These are phyloP conservation scores for Diadegma fenestrale DNA, from an alignment of 2,888 invertebrate genomes.

Conservation along the genomic window DNA sequence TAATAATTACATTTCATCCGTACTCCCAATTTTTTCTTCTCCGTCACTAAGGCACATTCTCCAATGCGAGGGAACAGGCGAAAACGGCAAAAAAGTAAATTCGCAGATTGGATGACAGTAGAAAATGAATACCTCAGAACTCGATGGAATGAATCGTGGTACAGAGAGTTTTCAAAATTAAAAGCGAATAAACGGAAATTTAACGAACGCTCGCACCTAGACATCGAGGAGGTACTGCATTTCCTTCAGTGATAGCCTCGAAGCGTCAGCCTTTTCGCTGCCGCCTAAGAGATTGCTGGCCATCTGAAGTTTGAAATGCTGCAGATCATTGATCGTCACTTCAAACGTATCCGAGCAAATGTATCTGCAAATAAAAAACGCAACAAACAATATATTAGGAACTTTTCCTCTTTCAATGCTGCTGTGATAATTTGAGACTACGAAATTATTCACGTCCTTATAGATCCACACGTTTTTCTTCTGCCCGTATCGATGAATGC, in stretches of 20 bases:
- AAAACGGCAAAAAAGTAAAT: too few species aligned
- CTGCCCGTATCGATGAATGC: conserved; percentile 97
- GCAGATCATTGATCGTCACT: conserved; percentile 92
- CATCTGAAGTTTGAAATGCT: conserved; percentile 91
- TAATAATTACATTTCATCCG: neutral
- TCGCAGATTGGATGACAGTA: conserved; percentile 91
- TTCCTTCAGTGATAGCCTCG: conserved; percentile 93
- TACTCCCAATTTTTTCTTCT: neutral
- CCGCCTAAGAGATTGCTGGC: conserved; percentile 93
- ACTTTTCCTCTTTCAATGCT: neutral
- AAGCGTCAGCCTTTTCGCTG: conserved; percentile 87
- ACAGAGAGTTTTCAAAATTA: neutral
- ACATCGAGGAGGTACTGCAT: conserved; percentile 89
- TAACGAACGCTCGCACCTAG: conserved; percentile 63
- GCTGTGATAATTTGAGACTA: neutral
- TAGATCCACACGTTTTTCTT: conserved; percentile 88
- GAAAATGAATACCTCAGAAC: conserved; percentile 87
- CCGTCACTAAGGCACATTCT: too few species aligned
- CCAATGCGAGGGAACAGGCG: too few species aligned
- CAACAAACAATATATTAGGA: neutral
- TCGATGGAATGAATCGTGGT: neutral
- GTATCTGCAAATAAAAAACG: conserved; percentile 87
- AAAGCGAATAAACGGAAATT: neutral
- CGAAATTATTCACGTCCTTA: conserved; percentile 85
- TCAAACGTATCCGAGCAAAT: conserved; percentile 95